Evolutionary conservation across 2,113 vertebrate species (phyloP), one percentile per base, ranked within the genome.

Genomic region (Pterophyllum scalare): DNA sequence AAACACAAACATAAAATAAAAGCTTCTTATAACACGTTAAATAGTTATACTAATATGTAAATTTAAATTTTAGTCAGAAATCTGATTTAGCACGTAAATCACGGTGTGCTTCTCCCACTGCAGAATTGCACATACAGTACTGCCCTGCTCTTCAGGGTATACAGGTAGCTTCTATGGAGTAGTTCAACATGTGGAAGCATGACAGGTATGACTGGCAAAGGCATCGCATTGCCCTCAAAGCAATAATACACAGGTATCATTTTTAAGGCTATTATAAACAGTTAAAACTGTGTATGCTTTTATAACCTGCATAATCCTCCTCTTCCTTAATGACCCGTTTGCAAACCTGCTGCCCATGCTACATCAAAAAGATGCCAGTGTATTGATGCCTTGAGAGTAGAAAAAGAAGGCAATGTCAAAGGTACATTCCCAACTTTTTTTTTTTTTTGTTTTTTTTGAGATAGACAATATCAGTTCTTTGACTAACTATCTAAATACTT

Each of bases 41-140:
- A 85, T 70, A 84, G 88, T 52, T 26, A 54, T 84, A 88, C 43
- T 90, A 88, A 88, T 77, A 22, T 59, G 49, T 31, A 58, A 89
- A 83, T 84, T 17, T 60, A 33, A 59, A 59, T 64, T 78, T 83
- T n/a, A 62, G n/a, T 26, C 67, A 82, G 76, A 90, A 46, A 86
- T 65, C 65, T 26, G 12, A 79, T 78, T 84, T 24, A 84, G 64
- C 72, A 87, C 72, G 74, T 76, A 31, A 64, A 46, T 77, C 72
- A 22, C 31, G 35, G 54, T 86, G 80, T 84, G 85, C 59, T 38
- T 81, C 31, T 61, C 62, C 61, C 38, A 62, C 54, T 85, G 81
- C 86, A 60, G 81, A 64, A 75, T 82, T 77, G 65, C 79, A 89
- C 82, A 79, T 86, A 81, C 64, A 84, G 82, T 77, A 85, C 75